Conservation (phyloP, 2,113 vertebrate genomes). For the Clupea harengus region DNA sequence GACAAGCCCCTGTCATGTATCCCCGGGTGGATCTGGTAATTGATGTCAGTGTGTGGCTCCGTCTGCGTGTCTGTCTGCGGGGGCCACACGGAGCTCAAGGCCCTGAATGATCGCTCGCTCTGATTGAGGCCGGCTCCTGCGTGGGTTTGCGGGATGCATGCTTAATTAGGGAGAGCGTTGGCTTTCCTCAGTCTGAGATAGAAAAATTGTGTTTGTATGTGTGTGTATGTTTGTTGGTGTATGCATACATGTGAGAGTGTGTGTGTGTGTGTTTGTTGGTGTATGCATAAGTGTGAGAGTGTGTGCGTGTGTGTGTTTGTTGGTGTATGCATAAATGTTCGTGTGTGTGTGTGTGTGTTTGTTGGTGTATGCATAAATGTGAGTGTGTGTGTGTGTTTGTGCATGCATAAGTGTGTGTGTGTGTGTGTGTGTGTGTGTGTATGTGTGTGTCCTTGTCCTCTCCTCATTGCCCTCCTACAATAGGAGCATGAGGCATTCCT, state of each 20-base stretch:
- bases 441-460: neutral
- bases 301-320: neutral
- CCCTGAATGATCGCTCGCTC: conserved; percentile 29
- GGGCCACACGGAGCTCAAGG: conserved; percentile 37
- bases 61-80: conserved; percentile 15
- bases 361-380: no score
- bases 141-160: neutral
- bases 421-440: neutral
- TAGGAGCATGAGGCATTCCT: neutral
- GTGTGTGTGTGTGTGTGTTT: neutral
- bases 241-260: neutral
- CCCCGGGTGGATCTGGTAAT: conserved; percentile 49
- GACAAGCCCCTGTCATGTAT: conserved; percentile 49
- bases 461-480: neutral
- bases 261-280: neutral
- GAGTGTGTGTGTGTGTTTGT: neutral
- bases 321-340: no score
- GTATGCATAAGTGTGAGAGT: neutral
- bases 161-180: neutral
- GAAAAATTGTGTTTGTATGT: neutral
- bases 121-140: neutral
- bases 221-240: neutral
- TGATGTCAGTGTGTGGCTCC: conserved; percentile 42
- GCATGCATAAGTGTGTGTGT: neutral
- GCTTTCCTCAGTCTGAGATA: neutral